Percentiles rank a stretch among this genome's conserved stretches.
Evolutionary conservation across 53 echinoderm and acorn worm genomes (phyloP).

Genomic region (Antedon mediterranea): DNA sequence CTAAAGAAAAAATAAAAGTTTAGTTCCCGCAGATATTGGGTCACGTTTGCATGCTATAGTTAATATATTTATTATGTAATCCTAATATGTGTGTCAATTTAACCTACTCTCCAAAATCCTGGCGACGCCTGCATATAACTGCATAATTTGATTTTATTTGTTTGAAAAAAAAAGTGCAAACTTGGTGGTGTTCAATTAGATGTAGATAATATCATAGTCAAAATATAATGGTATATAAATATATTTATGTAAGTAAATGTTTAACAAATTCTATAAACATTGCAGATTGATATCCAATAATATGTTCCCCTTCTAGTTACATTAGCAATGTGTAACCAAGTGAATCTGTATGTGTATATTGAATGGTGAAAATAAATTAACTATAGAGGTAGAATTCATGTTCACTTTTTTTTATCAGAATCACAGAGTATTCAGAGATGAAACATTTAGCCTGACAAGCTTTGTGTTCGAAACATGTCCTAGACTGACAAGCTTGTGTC

Average conservation of each 20-base stretch:
- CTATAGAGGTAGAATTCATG: background rate
- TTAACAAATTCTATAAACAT: background rate
- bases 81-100: no score
- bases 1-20: no score
- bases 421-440: no score
- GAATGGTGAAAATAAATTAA: constrained; percentile 1
- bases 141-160: background rate
- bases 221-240: constrained; percentile 1
- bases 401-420: background rate
- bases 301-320: background rate
- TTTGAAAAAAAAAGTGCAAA: background rate
- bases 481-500: no score
- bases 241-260: background rate
- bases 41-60: no score
- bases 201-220: background rate
- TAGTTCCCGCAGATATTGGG: no score
- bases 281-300: background rate
- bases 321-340: background rate
- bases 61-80: no score
- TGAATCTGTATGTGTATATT: background rate
- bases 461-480: no score
- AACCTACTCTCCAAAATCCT: no score
- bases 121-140: no score
- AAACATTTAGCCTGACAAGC: no score
- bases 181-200: background rate